phyloP scores from a whole-genome alignment of 2,888 invertebrate genomes.

The Hyposoter didymator region DNA sequence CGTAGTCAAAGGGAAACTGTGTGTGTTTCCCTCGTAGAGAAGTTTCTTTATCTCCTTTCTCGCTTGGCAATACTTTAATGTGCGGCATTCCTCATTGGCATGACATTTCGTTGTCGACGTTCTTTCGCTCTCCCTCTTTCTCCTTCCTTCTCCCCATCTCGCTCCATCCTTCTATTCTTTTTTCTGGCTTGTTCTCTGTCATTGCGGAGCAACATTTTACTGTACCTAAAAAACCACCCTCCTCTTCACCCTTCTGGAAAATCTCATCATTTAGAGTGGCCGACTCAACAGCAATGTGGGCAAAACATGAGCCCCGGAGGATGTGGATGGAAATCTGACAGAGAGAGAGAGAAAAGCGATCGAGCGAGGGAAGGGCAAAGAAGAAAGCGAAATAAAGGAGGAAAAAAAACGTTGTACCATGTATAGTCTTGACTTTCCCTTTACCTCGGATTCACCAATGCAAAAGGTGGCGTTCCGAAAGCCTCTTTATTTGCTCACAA shows the following conservation, averaged over 20 bases:
- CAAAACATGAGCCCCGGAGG: slow-evolving; percentile 47
- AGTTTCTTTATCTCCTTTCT: slow-evolving; percentile 57
- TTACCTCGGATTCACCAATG: slow-evolving; percentile 15
- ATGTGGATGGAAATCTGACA: slow-evolving; percentile 25
- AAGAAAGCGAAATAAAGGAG: slow-evolving; percentile 16
- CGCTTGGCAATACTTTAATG: slow-evolving; percentile 80
- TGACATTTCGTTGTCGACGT: slow-evolving; percentile 23
- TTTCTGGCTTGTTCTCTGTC: slow-evolving; percentile 13
- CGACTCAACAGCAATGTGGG: slow-evolving; percentile 49
- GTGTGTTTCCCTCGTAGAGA: background rate
- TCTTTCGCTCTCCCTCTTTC: slow-evolving; percentile 40
- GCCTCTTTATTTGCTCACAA: slow-evolving; percentile 36
- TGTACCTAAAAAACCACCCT: slow-evolving; percentile 27
- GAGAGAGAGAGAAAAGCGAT: background rate
- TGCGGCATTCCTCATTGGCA: slow-evolving; percentile 62
- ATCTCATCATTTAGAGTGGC: slow-evolving; percentile 83
- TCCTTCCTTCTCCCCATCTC: slow-evolving; percentile 37
- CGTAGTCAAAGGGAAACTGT: slow-evolving; percentile 69
- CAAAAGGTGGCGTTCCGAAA: slow-evolving; percentile 55
- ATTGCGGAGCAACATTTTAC: slow-evolving; percentile 17
- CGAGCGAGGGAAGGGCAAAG: background rate
- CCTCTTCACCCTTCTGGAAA: slow-evolving; percentile 69
- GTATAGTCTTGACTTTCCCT: slow-evolving; percentile 36
- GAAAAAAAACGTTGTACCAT: background rate
- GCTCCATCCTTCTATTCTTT: background rate